Conservation (phyloP, 1,140 invertebrate species). For the Brachionus manjavacas region DNA sequence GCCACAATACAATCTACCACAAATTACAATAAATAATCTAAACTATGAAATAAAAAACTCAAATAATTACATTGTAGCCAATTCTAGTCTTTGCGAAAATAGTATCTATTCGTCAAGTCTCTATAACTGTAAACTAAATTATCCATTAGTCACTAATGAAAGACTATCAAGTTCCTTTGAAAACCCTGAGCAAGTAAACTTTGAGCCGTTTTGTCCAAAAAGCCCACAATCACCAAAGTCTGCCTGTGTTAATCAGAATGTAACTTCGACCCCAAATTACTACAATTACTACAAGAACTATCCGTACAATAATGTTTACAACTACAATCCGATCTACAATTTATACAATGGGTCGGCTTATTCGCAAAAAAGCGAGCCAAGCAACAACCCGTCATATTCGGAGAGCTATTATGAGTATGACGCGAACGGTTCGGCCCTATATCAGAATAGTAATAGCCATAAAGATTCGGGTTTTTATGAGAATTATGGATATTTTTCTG, state of each 20-base stretch:
- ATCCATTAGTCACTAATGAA: background rate
- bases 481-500: background rate
- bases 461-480: background rate
- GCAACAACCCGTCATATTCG: background rate
- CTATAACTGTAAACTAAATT: constrained; percentile 8
- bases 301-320: background rate
- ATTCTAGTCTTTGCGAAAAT: background rate
- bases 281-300: background rate
- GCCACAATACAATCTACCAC: background rate
- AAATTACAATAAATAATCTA: constrained; percentile 4
- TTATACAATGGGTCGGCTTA: background rate
- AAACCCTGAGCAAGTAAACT: background rate
- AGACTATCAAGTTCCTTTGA: background rate
- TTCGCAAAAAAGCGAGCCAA: background rate
- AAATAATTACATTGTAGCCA: background rate
- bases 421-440: background rate
- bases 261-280: background rate
- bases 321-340: background rate
- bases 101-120: background rate
- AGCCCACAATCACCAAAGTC: background rate
- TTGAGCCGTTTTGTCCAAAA: background rate
- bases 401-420: background rate
- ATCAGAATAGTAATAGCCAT: background rate
- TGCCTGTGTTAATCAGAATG: background rate
- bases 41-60: constrained; percentile 23